Evolutionary conservation across 2,113 vertebrate species (phyloP).

Genomic region (Corydoras sp.): DNA sequence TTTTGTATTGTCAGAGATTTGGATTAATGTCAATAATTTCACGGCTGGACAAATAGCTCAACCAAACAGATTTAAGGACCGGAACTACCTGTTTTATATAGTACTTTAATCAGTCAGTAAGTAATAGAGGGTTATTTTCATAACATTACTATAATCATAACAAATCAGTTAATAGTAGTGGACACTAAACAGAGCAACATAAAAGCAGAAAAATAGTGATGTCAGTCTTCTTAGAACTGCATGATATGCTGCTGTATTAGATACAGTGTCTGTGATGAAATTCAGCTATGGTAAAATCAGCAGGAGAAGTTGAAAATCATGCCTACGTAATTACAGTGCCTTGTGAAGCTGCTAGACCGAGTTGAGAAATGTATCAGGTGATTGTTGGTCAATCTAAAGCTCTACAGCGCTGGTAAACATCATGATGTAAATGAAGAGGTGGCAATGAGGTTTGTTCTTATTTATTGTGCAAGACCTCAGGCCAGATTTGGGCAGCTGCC

Average conservation of each 20-base stretch:
- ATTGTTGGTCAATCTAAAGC: slow-evolving; percentile 1
- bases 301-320: background rate
- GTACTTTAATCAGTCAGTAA: background rate
- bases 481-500: slow-evolving; percentile 14
- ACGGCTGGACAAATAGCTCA: too few species aligned
- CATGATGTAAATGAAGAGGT: slow-evolving; percentile 2
- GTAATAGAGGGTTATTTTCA: background rate
- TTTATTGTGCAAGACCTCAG: background rate
- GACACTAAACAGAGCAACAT: too few species aligned
- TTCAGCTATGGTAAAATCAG: background rate
- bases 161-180: too few species aligned
- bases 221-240: too few species aligned
- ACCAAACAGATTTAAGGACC: too few species aligned
- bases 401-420: slow-evolving; percentile 3
- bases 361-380: background rate
- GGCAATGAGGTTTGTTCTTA: background rate
- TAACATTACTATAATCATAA: too few species aligned
- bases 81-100: background rate
- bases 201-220: too few species aligned
- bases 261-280: background rate
- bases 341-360: background rate
- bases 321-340: slow-evolving; percentile 9
- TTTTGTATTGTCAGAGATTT: too few species aligned
- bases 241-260: too few species aligned
- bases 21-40: too few species aligned